phyloP scores from a whole-genome alignment of 2,113 vertebrate species.

The Accipiter virgatus region DNA sequence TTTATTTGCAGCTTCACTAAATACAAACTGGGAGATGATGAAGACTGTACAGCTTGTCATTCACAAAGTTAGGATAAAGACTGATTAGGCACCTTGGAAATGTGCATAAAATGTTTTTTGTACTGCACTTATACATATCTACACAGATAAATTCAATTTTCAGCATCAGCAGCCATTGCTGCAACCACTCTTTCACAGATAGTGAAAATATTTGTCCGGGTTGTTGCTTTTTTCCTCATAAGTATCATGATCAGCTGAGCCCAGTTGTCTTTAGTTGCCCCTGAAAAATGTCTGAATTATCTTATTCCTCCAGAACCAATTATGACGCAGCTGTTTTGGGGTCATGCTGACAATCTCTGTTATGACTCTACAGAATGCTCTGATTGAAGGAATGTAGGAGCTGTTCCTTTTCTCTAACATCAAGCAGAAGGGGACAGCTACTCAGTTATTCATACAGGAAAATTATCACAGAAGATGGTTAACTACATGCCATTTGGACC shows the following conservation, averaged over 20 bases:
- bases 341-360: background rate
- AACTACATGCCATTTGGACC: background rate
- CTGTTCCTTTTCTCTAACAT: background rate
- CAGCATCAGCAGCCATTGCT: background rate
- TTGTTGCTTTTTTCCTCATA: background rate
- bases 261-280: background rate
- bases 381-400: background rate
- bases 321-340: background rate
- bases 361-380: background rate
- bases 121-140: background rate
- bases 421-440: background rate
- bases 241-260: background rate
- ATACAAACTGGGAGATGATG: background rate
- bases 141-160: background rate
- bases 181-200: background rate
- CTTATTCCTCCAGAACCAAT: background rate
- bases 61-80: background rate
- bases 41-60: background rate
- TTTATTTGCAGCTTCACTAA: background rate
- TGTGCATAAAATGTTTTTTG: background rate
- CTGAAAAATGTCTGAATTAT: background rate
- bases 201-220: background rate
- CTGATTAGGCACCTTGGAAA: background rate
- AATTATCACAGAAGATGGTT: background rate
- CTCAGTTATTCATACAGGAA: background rate